A percentile compares a stretch with the other conserved stretches of the same genome.
Evolutionary conservation across 2,797 vertebrate species (phyloP).

Genomic region (Pelobates cultripes): DNA sequence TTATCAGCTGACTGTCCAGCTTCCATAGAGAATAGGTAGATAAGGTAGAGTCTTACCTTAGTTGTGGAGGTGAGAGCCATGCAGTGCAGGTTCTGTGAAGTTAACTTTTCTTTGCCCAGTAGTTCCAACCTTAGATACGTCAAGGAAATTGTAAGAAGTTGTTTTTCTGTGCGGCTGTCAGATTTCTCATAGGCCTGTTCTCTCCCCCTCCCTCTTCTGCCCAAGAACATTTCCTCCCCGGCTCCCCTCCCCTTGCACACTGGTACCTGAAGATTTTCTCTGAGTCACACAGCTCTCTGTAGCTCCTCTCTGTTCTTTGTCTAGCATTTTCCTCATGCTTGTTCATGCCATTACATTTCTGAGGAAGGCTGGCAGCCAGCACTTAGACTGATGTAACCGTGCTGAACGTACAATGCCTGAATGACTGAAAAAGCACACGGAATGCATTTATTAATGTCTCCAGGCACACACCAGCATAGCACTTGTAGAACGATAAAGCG

Average conservation of each 20-base stretch:
- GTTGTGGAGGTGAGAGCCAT: conserved; percentile 11
- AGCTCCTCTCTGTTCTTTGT: conserved; percentile 16
- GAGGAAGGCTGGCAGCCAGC: conserved; percentile 39
- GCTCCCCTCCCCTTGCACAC: conserved; percentile 29
- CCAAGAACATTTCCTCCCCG: conserved; percentile 33
- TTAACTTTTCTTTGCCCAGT: conserved; percentile 36
- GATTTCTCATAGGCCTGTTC: conserved; percentile 43
- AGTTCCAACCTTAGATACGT: conserved; percentile 14
- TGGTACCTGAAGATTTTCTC: conserved; percentile 46
- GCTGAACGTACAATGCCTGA: neutral
- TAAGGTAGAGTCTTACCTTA: conserved; percentile 31
- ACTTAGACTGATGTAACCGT: conserved; percentile 33
- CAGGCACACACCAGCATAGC: neutral
- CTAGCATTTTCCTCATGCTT: conserved; percentile 36
- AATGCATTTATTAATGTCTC: neutral
- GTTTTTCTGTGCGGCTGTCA: conserved; percentile 38
- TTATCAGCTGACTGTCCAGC: too few relatives aligned
- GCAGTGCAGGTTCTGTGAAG: conserved; percentile 21
- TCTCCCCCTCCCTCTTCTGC: conserved; percentile 31
- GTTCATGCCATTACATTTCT: conserved; percentile 48
- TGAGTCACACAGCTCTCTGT: conserved; percentile 40
- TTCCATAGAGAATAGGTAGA: too few relatives aligned
- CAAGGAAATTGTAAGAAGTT: conserved; percentile 41
- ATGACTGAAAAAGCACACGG: conserved; percentile 4
- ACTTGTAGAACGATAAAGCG: too few relatives aligned